phyloP scores from a whole-genome alignment of 2,797 vertebrate species.

The Poeciliopsis gracilis region DNA sequence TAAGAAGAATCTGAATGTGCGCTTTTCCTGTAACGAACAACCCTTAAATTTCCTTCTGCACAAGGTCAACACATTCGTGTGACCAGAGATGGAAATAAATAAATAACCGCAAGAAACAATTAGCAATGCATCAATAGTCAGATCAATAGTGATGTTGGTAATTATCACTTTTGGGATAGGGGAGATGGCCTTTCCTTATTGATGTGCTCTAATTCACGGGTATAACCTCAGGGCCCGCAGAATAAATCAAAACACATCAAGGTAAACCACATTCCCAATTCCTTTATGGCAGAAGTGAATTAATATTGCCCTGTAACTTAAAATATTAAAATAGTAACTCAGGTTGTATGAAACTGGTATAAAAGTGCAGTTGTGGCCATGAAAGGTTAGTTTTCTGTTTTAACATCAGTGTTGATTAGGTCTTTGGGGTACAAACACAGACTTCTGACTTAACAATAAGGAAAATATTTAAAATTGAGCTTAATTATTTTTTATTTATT shows the following conservation, averaged over 20 bases:
- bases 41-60: constrained; percentile 57
- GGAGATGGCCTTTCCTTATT: constrained; percentile 78
- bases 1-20: constrained; percentile 65
- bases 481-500: constrained; percentile 16
- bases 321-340: constrained; percentile 63
- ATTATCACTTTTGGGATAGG: constrained; percentile 85
- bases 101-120: constrained; percentile 82
- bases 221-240: constrained; percentile 73
- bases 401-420: constrained; percentile 40
- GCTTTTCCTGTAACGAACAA: constrained; percentile 56
- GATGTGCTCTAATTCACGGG: constrained; percentile 75
- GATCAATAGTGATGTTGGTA: constrained; percentile 85
- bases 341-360: constrained; percentile 33
- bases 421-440: constrained; percentile 39
- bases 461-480: constrained; percentile 14
- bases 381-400: constrained; percentile 20
- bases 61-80: constrained; percentile 78
- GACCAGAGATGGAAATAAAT: constrained; percentile 74
- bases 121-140: constrained; percentile 81
- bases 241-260: constrained; percentile 82
- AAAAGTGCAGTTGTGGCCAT: constrained; percentile 25
- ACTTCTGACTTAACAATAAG: constrained; percentile 12
- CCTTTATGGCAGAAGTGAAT: constrained; percentile 71
- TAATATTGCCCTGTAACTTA: constrained; percentile 59
- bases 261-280: constrained; percentile 71